Base-by-base conservation (phyloP, 1,140 invertebrate species). In the Heterodera carotae region DNA sequence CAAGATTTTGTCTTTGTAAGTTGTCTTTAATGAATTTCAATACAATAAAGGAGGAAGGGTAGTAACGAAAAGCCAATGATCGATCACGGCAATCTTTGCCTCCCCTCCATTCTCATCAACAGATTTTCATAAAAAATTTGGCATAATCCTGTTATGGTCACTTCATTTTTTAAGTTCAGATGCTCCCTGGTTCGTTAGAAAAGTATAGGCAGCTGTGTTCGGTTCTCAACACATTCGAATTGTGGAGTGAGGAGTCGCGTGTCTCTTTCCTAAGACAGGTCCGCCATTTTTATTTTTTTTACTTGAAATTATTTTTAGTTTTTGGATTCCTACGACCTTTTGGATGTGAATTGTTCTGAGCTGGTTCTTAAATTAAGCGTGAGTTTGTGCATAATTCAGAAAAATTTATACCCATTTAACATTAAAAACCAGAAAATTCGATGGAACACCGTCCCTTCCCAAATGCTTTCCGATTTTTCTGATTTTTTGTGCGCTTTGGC, bases 401-500 rank as follows among this genome's bases (percentile, higher is more conserved):
- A 53, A 53, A 53, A 12, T 43, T 10, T 10, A 10, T 4, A 12
- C 4, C n/a, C 5, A 18, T n/a, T 70, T 70, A 18, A 43, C 15
- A 27, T 31, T 36, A 27, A 10, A 39, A 33, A 66, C 31, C 27
- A 74, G 71, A 74, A 33, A 62, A 74, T 74, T 62, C 71, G 64
- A 33, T 78, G 77, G 77, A 27, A n/a, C 34, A 59, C 34, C 31
- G 67, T 78, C 15, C 77, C 77, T 10, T n/a, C 22, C 22, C 66
- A 59, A 18, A 48, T 76, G 62, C 77, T 64, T 22, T 12, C 43
- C 36, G 25, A 33, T n/a, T 78, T 78, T 78, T 59, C 73, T 15
- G 59, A 78, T n/a, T 78, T 78, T 66, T 43, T 78, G 22, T 48
- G 27, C 33, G 33, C 59, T 6, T 64, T 78, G 36, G 77, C 76